These are phyloP conservation scores for Candoia aspera DNA, from an alignment of 2,113 vertebrate genomes.

Conservation along the genomic window DNA sequence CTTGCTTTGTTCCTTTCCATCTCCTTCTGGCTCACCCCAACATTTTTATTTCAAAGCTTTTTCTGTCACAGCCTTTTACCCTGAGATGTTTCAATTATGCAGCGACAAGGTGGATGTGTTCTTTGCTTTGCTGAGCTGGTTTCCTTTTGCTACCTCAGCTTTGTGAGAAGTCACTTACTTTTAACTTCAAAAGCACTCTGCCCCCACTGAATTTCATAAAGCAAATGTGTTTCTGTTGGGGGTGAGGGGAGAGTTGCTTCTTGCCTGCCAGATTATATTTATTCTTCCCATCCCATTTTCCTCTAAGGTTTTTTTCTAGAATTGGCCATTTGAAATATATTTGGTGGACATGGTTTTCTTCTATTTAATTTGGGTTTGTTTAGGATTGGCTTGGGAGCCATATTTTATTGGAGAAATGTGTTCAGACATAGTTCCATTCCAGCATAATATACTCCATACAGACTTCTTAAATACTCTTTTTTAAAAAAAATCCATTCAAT, in stretches of 20 bases:
- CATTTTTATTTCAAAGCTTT: constrained; percentile 26
- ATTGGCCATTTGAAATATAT: constrained; percentile 26
- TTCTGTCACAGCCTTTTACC: constrained; percentile 26
- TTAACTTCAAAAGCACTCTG: constrained; percentile 37
- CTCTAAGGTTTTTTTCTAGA: not conserved
- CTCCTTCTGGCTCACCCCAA: not conserved
- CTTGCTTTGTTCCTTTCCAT: not conserved
- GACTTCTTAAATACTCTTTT: not conserved
- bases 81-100: constrained; percentile 39
- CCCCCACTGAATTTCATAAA: constrained; percentile 25
- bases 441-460: not conserved
- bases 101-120: constrained; percentile 38
- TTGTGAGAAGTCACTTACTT: constrained; percentile 31
- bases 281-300: not conserved
- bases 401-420: not conserved
- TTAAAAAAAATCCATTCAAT: no score
- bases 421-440: not conserved
- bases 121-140: not conserved
- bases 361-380: not conserved
- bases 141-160: constrained; percentile 48
- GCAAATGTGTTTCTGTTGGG: not conserved
- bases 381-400: not conserved
- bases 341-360: not conserved
- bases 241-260: not conserved
- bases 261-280: constrained; percentile 23